phyloP scores from a whole-genome alignment of 2,888 invertebrate species.

The Encarsia formosa region DNA sequence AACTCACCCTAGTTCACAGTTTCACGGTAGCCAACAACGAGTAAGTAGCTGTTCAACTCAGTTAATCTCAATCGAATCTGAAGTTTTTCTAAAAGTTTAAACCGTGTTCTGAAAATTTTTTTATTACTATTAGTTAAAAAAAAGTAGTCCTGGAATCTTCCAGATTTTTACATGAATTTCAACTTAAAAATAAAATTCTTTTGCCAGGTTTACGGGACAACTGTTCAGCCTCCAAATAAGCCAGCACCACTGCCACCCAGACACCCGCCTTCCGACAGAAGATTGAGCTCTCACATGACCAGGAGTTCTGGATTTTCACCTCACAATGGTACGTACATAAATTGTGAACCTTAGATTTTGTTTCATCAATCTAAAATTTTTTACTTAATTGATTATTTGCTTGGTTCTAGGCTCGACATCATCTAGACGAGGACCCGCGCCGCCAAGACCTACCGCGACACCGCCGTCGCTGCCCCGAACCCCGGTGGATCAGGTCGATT shows the following conservation, averaged over 20 bases:
- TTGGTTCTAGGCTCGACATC: constrained; percentile 52
- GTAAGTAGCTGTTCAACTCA: background rate
- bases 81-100: no score
- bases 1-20: constrained; percentile 35
- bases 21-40: constrained; percentile 45
- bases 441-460: constrained; percentile 58
- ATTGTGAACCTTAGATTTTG: constrained; percentile 1
- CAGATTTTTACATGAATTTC: constrained; percentile 1
- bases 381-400: background rate
- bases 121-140: background rate
- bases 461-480: constrained; percentile 60
- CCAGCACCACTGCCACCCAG: constrained; percentile 58
- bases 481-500: constrained; percentile 54
- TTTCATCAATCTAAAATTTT: background rate
- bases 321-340: constrained; percentile 44
- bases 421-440: constrained; percentile 55
- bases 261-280: constrained; percentile 51
- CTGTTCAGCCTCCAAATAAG: constrained; percentile 52
- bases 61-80: no score
- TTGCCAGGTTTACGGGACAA: constrained; percentile 43
- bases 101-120: no score
- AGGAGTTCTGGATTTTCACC: constrained; percentile 50
- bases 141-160: background rate
- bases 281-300: constrained; percentile 48
- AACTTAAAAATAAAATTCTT: constrained; percentile 1